Percentiles rank a stretch among this genome's conserved stretches.
Evolutionary conservation across 2,113 vertebrate genomes (phyloP).

Genomic region (Montifringilla adamsi): DNA sequence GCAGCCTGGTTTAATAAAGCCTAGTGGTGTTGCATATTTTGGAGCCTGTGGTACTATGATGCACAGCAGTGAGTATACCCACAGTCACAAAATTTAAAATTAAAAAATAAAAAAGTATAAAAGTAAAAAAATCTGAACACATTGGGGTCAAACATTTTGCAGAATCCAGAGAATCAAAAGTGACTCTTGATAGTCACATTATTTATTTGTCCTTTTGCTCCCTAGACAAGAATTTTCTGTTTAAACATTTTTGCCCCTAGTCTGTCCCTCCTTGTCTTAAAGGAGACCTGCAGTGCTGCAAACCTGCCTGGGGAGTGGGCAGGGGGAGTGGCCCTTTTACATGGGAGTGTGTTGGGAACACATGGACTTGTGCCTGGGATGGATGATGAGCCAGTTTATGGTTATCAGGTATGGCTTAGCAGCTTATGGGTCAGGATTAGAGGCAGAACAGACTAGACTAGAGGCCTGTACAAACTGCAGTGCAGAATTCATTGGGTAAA

Average conservation of each 20-base stretch:
- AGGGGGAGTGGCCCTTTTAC: background rate
- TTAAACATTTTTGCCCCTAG: background rate
- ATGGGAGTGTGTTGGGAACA: background rate
- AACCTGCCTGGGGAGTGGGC: background rate
- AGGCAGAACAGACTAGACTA: background rate
- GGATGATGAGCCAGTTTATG: background rate
- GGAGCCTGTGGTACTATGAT: background rate
- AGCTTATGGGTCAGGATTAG: background rate
- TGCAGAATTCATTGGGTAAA: background rate
- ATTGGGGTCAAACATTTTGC: background rate
- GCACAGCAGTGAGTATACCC: background rate
- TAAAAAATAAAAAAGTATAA: no score
- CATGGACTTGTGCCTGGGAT: background rate
- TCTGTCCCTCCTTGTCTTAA: background rate
- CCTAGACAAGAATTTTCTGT: background rate
- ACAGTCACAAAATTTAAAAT: background rate
- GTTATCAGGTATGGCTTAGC: background rate
- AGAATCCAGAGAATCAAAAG: background rate
- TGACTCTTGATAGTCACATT: background rate
- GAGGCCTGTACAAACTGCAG: background rate
- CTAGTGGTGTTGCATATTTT: background rate
- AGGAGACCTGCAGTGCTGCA: background rate
- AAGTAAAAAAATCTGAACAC: background rate
- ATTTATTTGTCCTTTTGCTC: background rate
- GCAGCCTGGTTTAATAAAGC: background rate